Conservation (phyloP, 2,797 vertebrate genomes). For the Myotis planiceps region DNA sequence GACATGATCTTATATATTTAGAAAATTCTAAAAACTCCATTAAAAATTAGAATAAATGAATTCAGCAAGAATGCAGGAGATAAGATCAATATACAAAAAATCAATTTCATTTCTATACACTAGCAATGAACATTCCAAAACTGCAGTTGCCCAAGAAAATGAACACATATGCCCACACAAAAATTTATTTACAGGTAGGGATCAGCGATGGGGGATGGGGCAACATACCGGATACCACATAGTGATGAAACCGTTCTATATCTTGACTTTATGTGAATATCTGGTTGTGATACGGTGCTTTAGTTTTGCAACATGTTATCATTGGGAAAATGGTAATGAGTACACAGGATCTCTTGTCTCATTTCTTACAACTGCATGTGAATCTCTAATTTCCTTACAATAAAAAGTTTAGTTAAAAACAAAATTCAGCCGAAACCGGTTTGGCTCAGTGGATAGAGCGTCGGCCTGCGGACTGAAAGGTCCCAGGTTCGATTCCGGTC, state of each 20-base stretch:
- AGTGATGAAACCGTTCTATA: neutral
- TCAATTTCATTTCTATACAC: neutral
- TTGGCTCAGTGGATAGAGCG: no score
- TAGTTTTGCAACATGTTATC: neutral
- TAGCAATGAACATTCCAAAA: neutral
- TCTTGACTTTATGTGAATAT: neutral
- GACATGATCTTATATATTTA: neutral
- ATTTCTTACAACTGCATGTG: neutral
- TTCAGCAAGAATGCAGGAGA: neutral
- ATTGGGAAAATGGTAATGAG: neutral
- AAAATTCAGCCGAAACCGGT: neutral
- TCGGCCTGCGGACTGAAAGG: no score
- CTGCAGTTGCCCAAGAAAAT: neutral
- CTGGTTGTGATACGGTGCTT: neutral
- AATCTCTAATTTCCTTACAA: neutral
- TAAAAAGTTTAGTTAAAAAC: neutral
- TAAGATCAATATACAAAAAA: no score
- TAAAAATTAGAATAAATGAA: slow-evolving; percentile 6
- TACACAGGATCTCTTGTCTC: neutral
- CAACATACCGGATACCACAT: neutral
- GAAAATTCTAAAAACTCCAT: neutral
- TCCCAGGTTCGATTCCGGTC: no score
- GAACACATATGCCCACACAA: neutral
- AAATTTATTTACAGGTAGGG: neutral
- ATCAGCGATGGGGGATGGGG: neutral